Conservation (phyloP, 1,140 invertebrate species). For the Elysia chlorotica region DNA sequence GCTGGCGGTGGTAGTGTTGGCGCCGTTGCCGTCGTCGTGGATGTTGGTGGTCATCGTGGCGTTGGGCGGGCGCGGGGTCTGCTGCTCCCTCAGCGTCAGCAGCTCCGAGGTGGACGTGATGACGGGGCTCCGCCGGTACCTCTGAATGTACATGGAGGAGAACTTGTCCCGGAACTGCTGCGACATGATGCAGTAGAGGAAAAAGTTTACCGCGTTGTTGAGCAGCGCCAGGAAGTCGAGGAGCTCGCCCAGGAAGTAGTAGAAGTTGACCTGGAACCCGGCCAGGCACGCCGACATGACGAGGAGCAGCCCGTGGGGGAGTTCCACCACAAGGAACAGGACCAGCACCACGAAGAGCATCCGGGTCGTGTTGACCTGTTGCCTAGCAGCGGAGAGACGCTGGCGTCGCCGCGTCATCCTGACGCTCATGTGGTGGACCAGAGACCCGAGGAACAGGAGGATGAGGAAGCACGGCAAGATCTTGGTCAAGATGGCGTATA, state of each 20-base stretch:
- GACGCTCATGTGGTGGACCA: conserved; percentile 61
- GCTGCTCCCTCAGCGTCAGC: conserved; percentile 24
- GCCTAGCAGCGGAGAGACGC: conserved; percentile 58
- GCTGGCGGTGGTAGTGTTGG: not conserved
- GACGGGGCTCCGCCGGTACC: conserved; percentile 13
- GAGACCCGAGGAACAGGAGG: conserved; percentile 62
- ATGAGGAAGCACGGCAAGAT: conserved; percentile 64
- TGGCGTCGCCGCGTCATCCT: conserved; percentile 57
- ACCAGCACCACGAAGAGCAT: conserved; percentile 62
- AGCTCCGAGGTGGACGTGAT: conserved; percentile 26
- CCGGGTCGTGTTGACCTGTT: conserved; percentile 70
- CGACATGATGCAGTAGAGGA: conserved; percentile 93
- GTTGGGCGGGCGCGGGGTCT: conserved; percentile 4
- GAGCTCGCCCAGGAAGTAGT: conserved; percentile 75
- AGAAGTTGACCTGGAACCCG: conserved; percentile 56
- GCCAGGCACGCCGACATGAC: conserved; percentile 45
- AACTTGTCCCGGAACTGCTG: conserved; percentile 89
- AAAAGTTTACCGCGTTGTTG: conserved; percentile 91
- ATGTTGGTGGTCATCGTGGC: conserved; percentile 17
- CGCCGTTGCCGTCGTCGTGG: not conserved
- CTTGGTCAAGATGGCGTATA: conserved; percentile 56
- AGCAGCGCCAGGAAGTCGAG: conserved; percentile 90
- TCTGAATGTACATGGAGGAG: conserved; percentile 50
- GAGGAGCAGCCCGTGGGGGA: conserved; percentile 70
- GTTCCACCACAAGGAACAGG: conserved; percentile 84